phyloP scores from a whole-genome alignment of 2,888 invertebrate species.

The Microchrysa polita region DNA sequence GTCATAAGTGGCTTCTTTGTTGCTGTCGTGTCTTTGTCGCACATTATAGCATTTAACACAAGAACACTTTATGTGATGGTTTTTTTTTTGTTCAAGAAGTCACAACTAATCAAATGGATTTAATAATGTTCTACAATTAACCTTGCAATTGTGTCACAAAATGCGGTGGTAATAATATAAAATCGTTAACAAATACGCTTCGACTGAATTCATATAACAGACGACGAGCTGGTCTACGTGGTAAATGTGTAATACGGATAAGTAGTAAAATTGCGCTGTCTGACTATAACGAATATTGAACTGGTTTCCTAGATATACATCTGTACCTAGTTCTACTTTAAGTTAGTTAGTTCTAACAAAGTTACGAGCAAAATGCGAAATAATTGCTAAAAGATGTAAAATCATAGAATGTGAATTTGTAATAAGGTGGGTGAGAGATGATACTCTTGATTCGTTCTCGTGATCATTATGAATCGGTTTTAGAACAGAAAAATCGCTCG shows the following conservation, averaged over 20 bases:
- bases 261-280: not conserved
- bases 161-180: conserved; percentile 6
- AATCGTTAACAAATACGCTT: not conserved
- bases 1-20: too few relatives aligned
- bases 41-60: not conserved
- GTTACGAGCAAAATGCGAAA: not conserved
- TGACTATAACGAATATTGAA: conserved; percentile 12
- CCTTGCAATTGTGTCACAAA: conserved; percentile 44
- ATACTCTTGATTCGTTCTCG: conserved; percentile 14
- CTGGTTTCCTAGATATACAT: conserved; percentile 29
- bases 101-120: conserved; percentile 38
- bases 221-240: too few relatives aligned
- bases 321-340: not conserved
- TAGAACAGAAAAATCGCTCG: not conserved
- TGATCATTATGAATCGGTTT: conserved; percentile 24
- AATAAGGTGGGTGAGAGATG: conserved; percentile 41
- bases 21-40: too few relatives aligned
- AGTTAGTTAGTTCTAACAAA: too few relatives aligned
- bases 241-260: not conserved
- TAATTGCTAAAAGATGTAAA: conserved; percentile 7
- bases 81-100: conserved; percentile 34
- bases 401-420: conserved; percentile 31
- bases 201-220: too few relatives aligned
- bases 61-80: conserved; percentile 20
- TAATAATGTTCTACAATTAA: conserved; percentile 40